phyloP scores from a whole-genome alignment of 1,140 invertebrate species.

The Drosophila bocqueti region DNA sequence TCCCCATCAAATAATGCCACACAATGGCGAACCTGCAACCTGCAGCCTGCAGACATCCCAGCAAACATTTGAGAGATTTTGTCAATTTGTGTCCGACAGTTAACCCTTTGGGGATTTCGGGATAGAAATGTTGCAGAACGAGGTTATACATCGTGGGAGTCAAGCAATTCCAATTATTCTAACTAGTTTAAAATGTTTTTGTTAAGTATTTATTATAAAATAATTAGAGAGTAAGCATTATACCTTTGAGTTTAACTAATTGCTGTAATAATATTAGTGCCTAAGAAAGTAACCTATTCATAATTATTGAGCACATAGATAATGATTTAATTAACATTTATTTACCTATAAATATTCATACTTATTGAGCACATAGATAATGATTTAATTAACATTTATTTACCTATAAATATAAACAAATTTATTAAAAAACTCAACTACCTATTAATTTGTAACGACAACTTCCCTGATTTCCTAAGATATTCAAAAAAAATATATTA shows the following conservation, averaged over 20 bases:
- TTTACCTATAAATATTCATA: neutral
- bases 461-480: neutral
- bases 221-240: neutral
- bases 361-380: no score
- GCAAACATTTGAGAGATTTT: conserved; percentile 46
- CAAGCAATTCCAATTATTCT: neutral
- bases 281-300: no score
- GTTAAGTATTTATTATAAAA: no score
- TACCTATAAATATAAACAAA: neutral
- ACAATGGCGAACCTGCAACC: conserved; percentile 37
- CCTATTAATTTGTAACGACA: neutral
- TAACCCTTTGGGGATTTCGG: conserved; percentile 18
- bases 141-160: neutral
- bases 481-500: neutral
- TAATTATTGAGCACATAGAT: no score
- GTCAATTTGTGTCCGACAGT: conserved; percentile 61
- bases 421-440: neutral
- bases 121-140: no score
- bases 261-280: neutral
- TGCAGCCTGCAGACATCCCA: conserved; percentile 14
- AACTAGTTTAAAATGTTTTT: neutral
- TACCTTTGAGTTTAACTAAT: neutral
- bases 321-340: no score
- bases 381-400: no score
- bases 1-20: conserved; percentile 49